phyloP scores from a whole-genome alignment of 1,140 invertebrate genomes.

The Amyelois transitella region DNA sequence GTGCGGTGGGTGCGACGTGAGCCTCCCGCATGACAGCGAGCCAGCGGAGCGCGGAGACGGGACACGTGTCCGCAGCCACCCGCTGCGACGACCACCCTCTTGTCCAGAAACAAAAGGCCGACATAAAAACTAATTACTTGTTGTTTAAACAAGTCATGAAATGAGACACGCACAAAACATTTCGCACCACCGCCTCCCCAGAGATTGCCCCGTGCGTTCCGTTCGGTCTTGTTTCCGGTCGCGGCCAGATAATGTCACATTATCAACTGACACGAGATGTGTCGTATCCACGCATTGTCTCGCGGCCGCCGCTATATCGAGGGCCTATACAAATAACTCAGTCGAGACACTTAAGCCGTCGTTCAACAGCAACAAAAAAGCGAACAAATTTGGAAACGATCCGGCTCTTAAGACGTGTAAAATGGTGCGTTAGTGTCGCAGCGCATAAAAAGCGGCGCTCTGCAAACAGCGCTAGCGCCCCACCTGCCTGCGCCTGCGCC shows the following conservation, averaged over 20 bases:
- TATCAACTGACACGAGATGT: not conserved
- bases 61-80: not conserved
- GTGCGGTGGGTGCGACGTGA: not conserved
- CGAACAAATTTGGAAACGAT: constrained; percentile 59
- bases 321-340: constrained; percentile 62
- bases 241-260: not conserved
- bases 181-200: not conserved
- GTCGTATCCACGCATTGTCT: constrained; percentile 8
- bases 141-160: not conserved
- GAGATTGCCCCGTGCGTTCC: not conserved
- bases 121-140: not conserved
- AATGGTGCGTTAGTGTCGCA: constrained; percentile 42
- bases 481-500: constrained; percentile 17
- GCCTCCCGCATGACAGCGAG: not conserved
- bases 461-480: constrained; percentile 37
- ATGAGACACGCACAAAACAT: not conserved
- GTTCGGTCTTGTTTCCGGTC: not conserved
- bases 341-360: constrained; percentile 59
- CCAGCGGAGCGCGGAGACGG: not conserved
- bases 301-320: constrained; percentile 23
- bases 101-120: not conserved
- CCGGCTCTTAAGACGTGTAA: constrained; percentile 55
- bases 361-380: constrained; percentile 51
- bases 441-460: constrained; percentile 26
- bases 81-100: not conserved